These are phyloP conservation scores for Cerastoderma edule DNA, from an alignment of 2,888 invertebrate species.

Conservation along the genomic window DNA sequence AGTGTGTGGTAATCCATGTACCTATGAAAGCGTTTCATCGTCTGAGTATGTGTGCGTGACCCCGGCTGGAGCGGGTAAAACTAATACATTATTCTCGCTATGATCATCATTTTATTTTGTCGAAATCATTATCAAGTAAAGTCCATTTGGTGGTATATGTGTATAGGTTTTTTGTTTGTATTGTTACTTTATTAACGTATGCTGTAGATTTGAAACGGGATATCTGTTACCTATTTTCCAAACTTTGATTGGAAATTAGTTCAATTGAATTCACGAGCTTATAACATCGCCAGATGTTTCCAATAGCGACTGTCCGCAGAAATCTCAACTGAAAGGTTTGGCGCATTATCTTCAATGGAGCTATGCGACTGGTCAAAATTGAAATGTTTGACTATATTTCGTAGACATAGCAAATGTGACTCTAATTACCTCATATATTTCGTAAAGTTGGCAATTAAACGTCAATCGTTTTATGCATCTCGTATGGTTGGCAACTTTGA, in stretches of 20 bases:
- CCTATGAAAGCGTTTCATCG: conserved; percentile 6
- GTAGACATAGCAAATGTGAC: no score
- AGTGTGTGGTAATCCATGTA: conserved; percentile 32
- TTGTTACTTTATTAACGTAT: background rate
- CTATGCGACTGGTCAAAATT: no score
- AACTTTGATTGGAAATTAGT: background rate
- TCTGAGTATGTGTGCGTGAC: conserved; percentile 32
- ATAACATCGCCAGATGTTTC: no score
- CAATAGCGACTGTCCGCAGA: no score
- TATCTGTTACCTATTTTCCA: background rate
- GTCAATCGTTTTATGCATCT: no score
- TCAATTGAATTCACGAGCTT: no score
- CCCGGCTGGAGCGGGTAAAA: conserved; percentile 36
- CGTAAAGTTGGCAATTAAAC: no score
- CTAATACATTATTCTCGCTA: background rate
- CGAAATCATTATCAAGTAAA: background rate
- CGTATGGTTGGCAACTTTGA: no score
- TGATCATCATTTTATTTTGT: background rate
- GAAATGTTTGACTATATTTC: no score
- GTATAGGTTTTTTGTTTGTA: background rate
- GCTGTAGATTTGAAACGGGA: background rate
- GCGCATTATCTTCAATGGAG: no score
- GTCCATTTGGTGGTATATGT: background rate
- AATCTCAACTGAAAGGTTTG: no score
- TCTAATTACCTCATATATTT: no score